Base-by-base conservation (phyloP, 2,113 vertebrate genomes). In the Nothobranchius furzeri region DNA sequence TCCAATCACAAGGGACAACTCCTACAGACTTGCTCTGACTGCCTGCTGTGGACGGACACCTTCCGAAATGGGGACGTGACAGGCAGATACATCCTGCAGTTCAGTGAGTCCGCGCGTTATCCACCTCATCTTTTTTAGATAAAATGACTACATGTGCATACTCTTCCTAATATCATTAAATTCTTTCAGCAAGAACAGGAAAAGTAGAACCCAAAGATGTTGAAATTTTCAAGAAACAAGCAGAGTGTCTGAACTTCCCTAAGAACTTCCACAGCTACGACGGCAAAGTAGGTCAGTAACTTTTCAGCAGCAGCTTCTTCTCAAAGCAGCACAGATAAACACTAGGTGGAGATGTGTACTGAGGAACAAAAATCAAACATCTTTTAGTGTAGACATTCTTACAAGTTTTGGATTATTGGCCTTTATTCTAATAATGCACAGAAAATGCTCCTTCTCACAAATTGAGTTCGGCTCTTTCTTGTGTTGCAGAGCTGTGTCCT, bases 21-120 rank as follows among this genome's bases (percentile, higher is more conserved):
- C 13, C 70, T 91, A 14, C 79, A 81, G 73, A 89, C 89, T 1
- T 90, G 89, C 70, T 35, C 87, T 0, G 75, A 83, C 77, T 90
- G 89, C 52, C 85, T 91, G 67, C 85, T 91, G 64, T 91, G 90
- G 90, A 89, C 85, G 0, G 90, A 90, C 71, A 87, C 83, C 17
- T 90, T 90, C 47, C 69, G 83, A 36, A 90, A 91, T 1, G 55
- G 59, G 37, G 90, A 90, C 7, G 15, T 79, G 45, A 80, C 69
- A 1, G 89, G 89, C 3, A 73, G 90, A 79, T 89, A 73, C 83
- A 73, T 91, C 68, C 46, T 91, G 73, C 88, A 61, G 68, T 90
- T 90, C 74, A 89, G 90, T 90, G 73, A 83, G 89, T 84, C 30
- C 20, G 1, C 20, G 20, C 20, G 20, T 20, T 20, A 20, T 20